Conservation (phyloP, 2,888 invertebrate genomes). For the Nyleta sp. region DNA sequence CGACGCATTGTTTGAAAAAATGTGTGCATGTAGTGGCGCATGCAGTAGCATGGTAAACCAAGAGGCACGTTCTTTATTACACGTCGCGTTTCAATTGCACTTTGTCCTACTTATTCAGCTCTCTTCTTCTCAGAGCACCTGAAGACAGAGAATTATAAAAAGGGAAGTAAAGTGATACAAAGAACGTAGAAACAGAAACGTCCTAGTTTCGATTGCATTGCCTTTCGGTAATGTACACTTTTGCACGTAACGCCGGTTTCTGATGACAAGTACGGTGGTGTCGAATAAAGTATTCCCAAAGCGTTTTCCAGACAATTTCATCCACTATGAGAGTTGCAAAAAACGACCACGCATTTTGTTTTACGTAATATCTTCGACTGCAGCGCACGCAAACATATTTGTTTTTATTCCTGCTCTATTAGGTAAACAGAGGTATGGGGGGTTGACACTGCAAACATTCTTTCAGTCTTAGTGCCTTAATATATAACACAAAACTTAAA, state of each 20-base stretch:
- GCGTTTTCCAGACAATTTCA: slow-evolving; percentile 61
- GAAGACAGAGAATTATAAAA: slow-evolving; percentile 59
- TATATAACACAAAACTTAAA: too few relatives aligned
- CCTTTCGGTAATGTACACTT: slow-evolving; percentile 62
- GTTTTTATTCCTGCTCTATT: slow-evolving; percentile 22
- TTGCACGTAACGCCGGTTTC: slow-evolving; percentile 62
- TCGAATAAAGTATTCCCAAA: slow-evolving; percentile 58
- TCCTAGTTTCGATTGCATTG: slow-evolving; percentile 64
- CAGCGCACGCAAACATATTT: slow-evolving; percentile 35
- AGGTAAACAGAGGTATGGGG: too few relatives aligned
- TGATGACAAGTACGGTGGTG: slow-evolving; percentile 51
- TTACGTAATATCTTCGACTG: slow-evolving; percentile 33
- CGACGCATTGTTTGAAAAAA: slow-evolving; percentile 45
- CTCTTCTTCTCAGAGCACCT: slow-evolving; percentile 52
- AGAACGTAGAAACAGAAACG: slow-evolving; percentile 59
- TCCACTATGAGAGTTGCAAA: slow-evolving; percentile 25
- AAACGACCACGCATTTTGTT: slow-evolving; percentile 37
- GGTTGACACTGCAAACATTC: too few relatives aligned
- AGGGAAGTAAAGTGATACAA: slow-evolving; percentile 60
- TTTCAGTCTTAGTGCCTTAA: too few relatives aligned
- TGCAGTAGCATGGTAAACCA: slow-evolving; percentile 54
- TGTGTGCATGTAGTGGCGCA: slow-evolving; percentile 23
- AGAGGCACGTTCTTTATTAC: slow-evolving; percentile 66
- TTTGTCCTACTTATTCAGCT: slow-evolving; percentile 62
- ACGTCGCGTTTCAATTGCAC: slow-evolving; percentile 64